Evolutionary conservation across 2,113 vertebrate genomes (phyloP), one percentile per base, ranked within the genome.

Genomic region (Ptilonorhynchus violaceus): DNA sequence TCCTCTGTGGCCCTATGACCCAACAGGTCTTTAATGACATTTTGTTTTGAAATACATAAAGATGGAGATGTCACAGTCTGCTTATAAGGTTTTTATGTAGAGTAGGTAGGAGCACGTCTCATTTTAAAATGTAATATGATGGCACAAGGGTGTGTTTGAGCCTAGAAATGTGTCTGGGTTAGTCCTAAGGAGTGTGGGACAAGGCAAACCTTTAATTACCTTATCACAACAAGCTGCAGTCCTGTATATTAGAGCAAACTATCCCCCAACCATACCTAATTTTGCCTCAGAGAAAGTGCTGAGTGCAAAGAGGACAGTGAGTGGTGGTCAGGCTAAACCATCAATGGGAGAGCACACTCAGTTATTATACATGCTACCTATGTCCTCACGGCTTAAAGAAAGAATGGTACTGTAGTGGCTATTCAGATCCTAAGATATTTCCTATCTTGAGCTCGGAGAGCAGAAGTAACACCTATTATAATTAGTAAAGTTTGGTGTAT

Each of bases 401-500:
- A 5, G 2, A 42, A 13, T 17, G 24, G 9, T 15, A 16, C 19
- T 0, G 1, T 31, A 59, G 22, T 13, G 30, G 10, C 23, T 74
- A 15, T 70, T 89, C 42, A 63, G 50, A 46, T 66, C 22, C 18
- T 60, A 47, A 73, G 9, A 53, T 80, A 9, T 3, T 69, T 80
- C 15, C 15, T 79, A 6, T 68, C 28, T 79, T 64, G 33, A 85
- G 3, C 4, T 11, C 70, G 52, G 42, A 83, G 39, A 85, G 20
- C 18, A 62, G 56, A 95, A 96, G 88, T 39, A 41, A 28, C 5
- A 15, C 1, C 9, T 68, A 49, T 67, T 46, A 9, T 33, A 70
- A 67, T 13, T 3, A n/a, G 13, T 59, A 70, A 76, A 76, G 14
- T 59, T 94, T 68, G 19, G 2, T 28, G 3, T 47, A 20, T 10